Evolutionary conservation across 1,140 invertebrate genomes (phyloP), one percentile per base, ranked within the genome.

Genomic region (Grapholita molesta): DNA sequence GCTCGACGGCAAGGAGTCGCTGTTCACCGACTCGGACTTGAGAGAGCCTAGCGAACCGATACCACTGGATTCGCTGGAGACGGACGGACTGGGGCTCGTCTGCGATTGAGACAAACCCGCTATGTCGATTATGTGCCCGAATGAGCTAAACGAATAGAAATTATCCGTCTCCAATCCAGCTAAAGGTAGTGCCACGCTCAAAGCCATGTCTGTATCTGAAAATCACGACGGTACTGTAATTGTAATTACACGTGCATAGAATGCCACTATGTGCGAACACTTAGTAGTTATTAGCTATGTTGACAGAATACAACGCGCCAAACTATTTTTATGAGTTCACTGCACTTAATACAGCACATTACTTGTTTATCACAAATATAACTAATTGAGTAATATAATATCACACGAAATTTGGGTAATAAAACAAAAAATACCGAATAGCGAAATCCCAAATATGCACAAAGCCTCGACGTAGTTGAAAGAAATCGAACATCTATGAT

Each of bases 381-480:
- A 79, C 72, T 75, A 75, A 48, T 70, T 15, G 68, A 64, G 76
- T 77, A 74, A 65, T 67, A 66, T 42, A 68, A 77, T 75, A 80
- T 61, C 72, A 69, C 80, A 80, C 74, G 69, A 57, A 73, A 80
- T 70, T 33, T 66, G 83, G 85, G 68, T 68, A 82, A 32, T 77
- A 88, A 86, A 90, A 90, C 71, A 86, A 88, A 84, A 90, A 82
- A 90, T 91, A 91, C 89, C 89, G 88, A 88, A 90, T 89, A 89
- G 79, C 78, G 83, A 82, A 81, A 85, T 86, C 84, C 75, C 80
- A 85, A 86, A 84, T 83, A 85, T 79, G 84, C 81, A 79, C 86
- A 90, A 88, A 28, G 88, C 86, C 88, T 90, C 86, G 83, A 88
- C 85, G 88, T 88, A 85, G 85, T 83, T 84, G 77, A 82, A 89